These are phyloP conservation scores for Cichlasoma orientale DNA, from an alignment of 2,797 vertebrate genomes.

Conservation along the genomic window DNA sequence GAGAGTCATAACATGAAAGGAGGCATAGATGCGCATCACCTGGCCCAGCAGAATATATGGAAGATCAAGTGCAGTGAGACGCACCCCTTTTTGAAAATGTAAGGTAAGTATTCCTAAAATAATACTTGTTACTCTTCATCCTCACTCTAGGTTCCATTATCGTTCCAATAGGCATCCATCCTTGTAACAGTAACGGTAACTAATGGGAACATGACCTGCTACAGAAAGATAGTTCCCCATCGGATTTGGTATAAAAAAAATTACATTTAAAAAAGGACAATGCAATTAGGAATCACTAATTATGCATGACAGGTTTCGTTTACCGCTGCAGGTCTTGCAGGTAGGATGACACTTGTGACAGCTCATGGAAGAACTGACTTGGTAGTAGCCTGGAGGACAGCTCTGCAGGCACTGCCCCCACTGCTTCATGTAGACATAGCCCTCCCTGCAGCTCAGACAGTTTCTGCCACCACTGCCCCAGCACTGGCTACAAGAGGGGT, in stretches of 20 bases:
- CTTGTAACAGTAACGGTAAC: background rate
- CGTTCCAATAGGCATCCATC: background rate
- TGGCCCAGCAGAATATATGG: background rate
- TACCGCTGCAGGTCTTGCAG: slow-evolving; percentile 78
- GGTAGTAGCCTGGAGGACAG: slow-evolving; percentile 83
- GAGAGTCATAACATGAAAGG: background rate
- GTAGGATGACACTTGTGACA: slow-evolving; percentile 87
- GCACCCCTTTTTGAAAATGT: no score
- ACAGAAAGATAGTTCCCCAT: background rate
- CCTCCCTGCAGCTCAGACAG: slow-evolving; percentile 82
- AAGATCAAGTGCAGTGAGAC: background rate
- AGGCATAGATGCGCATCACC: background rate
- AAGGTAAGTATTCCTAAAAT: no score
- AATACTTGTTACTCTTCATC: no score
- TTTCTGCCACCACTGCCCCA: slow-evolving; percentile 71
- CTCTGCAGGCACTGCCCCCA: slow-evolving; percentile 74
- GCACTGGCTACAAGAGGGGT: slow-evolving; percentile 84
- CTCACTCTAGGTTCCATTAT: background rate
- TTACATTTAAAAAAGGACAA: no score
- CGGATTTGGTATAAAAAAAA: background rate
- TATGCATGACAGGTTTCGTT: background rate
- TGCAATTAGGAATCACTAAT: background rate
- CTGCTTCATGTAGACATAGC: slow-evolving; percentile 80
- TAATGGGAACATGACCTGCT: background rate
- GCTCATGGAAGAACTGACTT: slow-evolving; percentile 45